These are phyloP conservation scores for Conistra vaccinii DNA, from an alignment of 2,888 invertebrate species.

Conservation along the genomic window DNA sequence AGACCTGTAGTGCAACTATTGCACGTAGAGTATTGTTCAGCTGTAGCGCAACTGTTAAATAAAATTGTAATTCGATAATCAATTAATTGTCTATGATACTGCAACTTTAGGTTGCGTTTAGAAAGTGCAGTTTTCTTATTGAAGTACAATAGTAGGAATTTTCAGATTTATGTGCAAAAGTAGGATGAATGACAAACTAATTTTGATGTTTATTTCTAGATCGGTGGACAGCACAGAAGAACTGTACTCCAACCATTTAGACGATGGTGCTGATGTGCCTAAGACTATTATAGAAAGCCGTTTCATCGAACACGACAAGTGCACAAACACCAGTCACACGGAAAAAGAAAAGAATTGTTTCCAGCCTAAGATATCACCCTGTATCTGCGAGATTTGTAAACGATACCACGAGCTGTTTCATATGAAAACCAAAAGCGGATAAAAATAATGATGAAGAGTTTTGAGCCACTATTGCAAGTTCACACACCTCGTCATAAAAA, in stretches of 20 bases:
- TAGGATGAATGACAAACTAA: slow-evolving; percentile 5
- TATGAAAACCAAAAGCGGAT: slow-evolving; percentile 46
- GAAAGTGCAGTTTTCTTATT: neutral
- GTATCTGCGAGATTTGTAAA: slow-evolving; percentile 85
- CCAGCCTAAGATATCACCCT: slow-evolving; percentile 70
- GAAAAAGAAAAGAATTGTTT: slow-evolving; percentile 46
- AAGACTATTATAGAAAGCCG: slow-evolving; percentile 81
- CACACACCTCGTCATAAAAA: slow-evolving; percentile 24
- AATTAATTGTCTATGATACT: neutral
- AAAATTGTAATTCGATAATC: neutral
- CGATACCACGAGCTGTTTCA: slow-evolving; percentile 86
- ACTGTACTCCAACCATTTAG: slow-evolving; percentile 4
- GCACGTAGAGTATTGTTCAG: neutral
- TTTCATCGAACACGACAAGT: slow-evolving; percentile 74
- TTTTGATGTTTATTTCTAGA: slow-evolving; percentile 53
- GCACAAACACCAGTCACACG: slow-evolving; percentile 15
- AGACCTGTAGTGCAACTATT: neutral
- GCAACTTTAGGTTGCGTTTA: neutral
- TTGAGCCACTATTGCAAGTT: slow-evolving; percentile 11
- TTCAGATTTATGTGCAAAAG: neutral
- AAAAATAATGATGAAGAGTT: neutral
- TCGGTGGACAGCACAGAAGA: slow-evolving; percentile 59
- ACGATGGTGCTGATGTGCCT: slow-evolving; percentile 70
- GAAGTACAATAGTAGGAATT: neutral
- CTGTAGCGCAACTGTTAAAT: neutral